These are phyloP conservation scores for Andrena hattorfiana DNA, from an alignment of 2,888 invertebrate genomes.

Conservation along the genomic window DNA sequence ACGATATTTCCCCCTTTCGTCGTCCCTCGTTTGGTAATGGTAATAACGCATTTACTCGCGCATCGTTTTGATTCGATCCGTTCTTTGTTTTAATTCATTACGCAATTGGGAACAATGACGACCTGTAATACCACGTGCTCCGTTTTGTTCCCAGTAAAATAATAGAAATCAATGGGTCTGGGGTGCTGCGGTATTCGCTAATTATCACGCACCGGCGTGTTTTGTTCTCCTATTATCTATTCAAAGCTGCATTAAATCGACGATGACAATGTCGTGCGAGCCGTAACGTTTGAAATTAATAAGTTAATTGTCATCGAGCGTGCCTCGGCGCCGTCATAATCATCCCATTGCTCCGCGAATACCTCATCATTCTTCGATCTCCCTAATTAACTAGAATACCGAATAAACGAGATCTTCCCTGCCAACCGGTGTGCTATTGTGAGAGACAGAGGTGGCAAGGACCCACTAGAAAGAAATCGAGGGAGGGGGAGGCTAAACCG, in stretches of 20 bases:
- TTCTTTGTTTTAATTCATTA: conserved; percentile 36
- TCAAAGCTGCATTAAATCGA: conserved; percentile 45
- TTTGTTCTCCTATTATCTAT: conserved; percentile 65
- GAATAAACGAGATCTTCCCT: too few species aligned
- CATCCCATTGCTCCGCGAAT: not conserved
- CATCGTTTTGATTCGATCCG: not conserved
- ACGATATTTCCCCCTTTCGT: not conserved
- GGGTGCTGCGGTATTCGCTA: conserved; percentile 40
- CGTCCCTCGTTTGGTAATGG: not conserved
- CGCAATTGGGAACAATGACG: conserved; percentile 17
- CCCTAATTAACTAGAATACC: too few species aligned
- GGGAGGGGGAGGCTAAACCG: conserved; percentile 75
- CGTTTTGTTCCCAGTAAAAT: conserved; percentile 43
- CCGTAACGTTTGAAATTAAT: conserved; percentile 10
- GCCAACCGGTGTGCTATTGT: not conserved
- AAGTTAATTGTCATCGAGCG: conserved; percentile 6
- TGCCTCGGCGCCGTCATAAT: not conserved
- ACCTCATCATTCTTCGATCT: not conserved
- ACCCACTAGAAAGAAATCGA: conserved; percentile 33
- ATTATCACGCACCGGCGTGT: conserved; percentile 51
- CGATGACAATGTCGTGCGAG: not conserved
- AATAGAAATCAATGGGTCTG: conserved; percentile 45
- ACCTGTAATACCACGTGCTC: conserved; percentile 4
- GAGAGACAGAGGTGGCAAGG: conserved; percentile 21
- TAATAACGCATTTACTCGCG: not conserved